phyloP scores from a whole-genome alignment of 1,140 invertebrate genomes.

The Papilio xuthus region DNA sequence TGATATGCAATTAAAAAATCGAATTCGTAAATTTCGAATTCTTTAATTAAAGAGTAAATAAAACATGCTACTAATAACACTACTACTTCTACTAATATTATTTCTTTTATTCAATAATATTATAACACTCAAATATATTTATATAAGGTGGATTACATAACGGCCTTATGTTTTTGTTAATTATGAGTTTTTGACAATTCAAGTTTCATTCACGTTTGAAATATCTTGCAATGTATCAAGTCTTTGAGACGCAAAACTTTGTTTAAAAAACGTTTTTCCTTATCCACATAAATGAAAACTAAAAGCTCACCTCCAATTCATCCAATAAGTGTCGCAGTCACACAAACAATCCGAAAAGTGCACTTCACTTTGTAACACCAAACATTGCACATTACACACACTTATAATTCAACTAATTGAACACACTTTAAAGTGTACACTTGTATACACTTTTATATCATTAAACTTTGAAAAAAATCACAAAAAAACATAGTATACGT shows the following conservation, averaged over 20 bases:
- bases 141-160: background rate
- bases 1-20: too few species aligned
- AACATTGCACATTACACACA: slow-evolving; percentile 38
- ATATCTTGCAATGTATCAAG: background rate
- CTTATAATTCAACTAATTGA: slow-evolving; percentile 37
- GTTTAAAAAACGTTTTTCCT: background rate
- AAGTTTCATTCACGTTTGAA: too few species aligned
- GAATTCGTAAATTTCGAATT: too few species aligned
- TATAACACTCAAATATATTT: background rate
- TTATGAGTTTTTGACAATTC: background rate
- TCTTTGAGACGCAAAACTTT: background rate
- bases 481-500: slow-evolving; percentile 34
- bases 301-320: slow-evolving; percentile 48
- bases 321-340: slow-evolving; percentile 46
- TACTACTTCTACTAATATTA: too few species aligned
- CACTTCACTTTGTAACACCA: slow-evolving; percentile 43
- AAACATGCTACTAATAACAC: too few species aligned
- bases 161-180: background rate
- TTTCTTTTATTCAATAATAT: too few species aligned
- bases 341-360: slow-evolving; percentile 43
- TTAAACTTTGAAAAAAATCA: slow-evolving; percentile 36
- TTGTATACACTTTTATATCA: slow-evolving; percentile 36
- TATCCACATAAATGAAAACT: slow-evolving; percentile 29
- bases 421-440: slow-evolving; percentile 36
- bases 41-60: too few species aligned